A percentile compares a stretch with the other conserved stretches of the same genome.
Evolutionary conservation across 2,113 vertebrate species (phyloP).

Genomic region (Gobiocypris rarus): DNA sequence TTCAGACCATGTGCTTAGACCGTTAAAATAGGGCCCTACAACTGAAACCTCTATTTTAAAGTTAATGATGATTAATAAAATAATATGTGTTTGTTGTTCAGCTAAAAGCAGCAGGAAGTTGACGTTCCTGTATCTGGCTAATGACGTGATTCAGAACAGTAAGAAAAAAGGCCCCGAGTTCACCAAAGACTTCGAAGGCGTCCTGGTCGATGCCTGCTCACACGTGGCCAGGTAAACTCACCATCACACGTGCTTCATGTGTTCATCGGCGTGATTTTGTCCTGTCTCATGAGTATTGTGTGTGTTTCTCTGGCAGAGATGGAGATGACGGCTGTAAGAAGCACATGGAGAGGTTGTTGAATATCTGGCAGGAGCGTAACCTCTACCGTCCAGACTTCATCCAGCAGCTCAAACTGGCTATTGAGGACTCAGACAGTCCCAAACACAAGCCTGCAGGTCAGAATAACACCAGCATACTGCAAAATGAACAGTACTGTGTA

Average conservation of each 20-base stretch:
- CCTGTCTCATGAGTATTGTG: background rate
- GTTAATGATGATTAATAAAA: too few species aligned
- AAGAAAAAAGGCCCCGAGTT: conserved; percentile 99
- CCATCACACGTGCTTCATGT: background rate
- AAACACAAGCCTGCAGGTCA: conserved; percentile 83
- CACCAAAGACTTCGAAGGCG: conserved; percentile 92
- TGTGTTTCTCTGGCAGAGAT: conserved; percentile 77
- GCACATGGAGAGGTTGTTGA: conserved; percentile 92
- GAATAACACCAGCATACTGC: background rate
- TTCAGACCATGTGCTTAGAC: too few species aligned
- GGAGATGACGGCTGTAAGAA: conserved; percentile 93
- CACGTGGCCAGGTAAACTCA: conserved; percentile 90
- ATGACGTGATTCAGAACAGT: conserved; percentile 99
- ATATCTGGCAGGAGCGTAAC: conserved; percentile 96
- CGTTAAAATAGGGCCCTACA: too few species aligned
- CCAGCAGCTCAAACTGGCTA: conserved; percentile 93
- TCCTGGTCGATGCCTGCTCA: conserved; percentile 95
- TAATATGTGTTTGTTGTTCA: conserved; percentile 61
- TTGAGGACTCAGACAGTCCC: conserved; percentile 94
- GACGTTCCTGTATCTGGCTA: conserved; percentile 96
- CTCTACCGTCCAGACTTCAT: conserved; percentile 95
- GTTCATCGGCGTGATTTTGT: background rate
- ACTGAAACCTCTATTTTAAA: background rate
- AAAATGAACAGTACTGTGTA: too few species aligned
- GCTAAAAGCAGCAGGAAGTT: conserved; percentile 93